phyloP scores from a whole-genome alignment of 1,140 invertebrate species.

The Glossosoma conforme region DNA sequence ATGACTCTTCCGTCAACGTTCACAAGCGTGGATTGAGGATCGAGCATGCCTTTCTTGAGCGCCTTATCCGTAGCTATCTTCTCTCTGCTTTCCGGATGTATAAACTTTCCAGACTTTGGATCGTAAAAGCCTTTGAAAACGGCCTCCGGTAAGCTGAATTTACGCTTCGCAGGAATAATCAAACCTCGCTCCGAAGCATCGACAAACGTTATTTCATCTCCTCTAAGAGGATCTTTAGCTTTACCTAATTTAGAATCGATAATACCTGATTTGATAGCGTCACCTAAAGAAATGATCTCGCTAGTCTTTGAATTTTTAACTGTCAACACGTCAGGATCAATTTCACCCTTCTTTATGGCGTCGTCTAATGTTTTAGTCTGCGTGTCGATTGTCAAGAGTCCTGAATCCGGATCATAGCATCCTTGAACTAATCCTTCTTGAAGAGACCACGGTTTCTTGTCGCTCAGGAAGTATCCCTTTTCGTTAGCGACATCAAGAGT shows the following conservation, averaged over 20 bases:
- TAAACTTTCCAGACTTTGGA: conserved; percentile 66
- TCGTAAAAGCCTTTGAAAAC: conserved; percentile 82
- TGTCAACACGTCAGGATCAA: conserved; percentile 74
- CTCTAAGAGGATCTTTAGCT: conserved; percentile 70
- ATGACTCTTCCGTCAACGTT: conserved; percentile 67
- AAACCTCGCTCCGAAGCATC: conserved; percentile 77
- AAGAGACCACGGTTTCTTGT: conserved; percentile 72
- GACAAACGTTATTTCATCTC: conserved; percentile 66
- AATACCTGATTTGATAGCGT: conserved; percentile 75
- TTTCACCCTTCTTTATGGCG: conserved; percentile 68
- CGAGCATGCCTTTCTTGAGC: conserved; percentile 73
- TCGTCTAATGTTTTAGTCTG: conserved; percentile 71
- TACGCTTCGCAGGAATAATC: conserved; percentile 74
- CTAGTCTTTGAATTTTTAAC: conserved; percentile 73
- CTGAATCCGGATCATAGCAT: conserved; percentile 72
- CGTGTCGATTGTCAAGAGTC: conserved; percentile 69
- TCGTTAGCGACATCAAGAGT: conserved; percentile 71
- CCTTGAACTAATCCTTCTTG: conserved; percentile 82
- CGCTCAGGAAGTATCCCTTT: conserved; percentile 71
- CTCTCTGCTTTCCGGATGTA: conserved; percentile 64
- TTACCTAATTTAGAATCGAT: conserved; percentile 76
- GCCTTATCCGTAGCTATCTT: conserved; percentile 70
- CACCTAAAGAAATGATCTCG: conserved; percentile 71
- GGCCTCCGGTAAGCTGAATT: conserved; percentile 79
- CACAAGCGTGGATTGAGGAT: conserved; percentile 74